Base-by-base conservation (phyloP, 92 coral and sea anemone genomes). In the Siderastrea radians region DNA sequence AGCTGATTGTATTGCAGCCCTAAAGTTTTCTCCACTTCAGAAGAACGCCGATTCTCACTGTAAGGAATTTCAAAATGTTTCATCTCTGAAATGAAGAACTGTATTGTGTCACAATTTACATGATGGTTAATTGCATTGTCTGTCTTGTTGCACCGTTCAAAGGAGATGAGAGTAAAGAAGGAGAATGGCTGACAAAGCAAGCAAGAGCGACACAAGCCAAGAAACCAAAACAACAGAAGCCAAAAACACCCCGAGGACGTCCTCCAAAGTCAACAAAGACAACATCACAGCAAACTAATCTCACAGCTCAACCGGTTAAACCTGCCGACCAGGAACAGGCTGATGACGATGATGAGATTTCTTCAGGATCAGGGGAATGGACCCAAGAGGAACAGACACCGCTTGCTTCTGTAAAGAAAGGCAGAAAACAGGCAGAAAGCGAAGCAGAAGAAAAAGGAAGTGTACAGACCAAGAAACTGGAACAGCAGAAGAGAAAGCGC, bases 321-420 rank as follows among this genome's bases (percentile, higher is more conserved):
- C 87, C 87, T 50, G 86, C 47, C 3, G 51, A 16, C 13, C 81
- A 80, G 38, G 80, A 86, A 19, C 68, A 77, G 53, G 93, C 68
- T 45, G 79, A 79, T 9, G 88, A 64, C 17, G 68, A 81, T 45
- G 64, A 49, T 49, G 78, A 46, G 0, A 61, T 61, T 17, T 73
- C 80, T 2, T 73, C 85, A 2, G 78, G 78, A 55, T 72, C 90
- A 11, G 90, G 77, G 63, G 85, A 79, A 6, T 79, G 79, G 78
- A 80, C 89, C 19, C 86, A 86, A 54, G 92, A 84, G 61, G 96
- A 93, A 6, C 76, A 80, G 70, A 46, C 85, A 4, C 96, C 93
- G 43, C 83, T 87, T 43, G 79, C 94, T 48, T 84, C 79, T 49
- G 71, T 84, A 11, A 80, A 80, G 80, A 83, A 90, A 61, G 12